Base-by-base conservation (phyloP, 1,140 invertebrate species). In the Eumeta japonica region DNA sequence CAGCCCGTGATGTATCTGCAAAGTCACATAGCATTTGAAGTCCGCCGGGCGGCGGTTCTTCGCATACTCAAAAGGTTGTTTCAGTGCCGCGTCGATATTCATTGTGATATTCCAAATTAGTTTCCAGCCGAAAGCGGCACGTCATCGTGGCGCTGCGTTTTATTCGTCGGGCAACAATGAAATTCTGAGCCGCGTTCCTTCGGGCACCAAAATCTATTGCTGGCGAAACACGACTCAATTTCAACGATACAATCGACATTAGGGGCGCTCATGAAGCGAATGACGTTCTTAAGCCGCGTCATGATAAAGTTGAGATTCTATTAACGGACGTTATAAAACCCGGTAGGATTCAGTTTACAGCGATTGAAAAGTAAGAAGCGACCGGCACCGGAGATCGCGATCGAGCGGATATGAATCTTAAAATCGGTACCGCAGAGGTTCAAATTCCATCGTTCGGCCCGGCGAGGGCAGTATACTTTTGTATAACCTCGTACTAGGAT, bases 101-200 rank as follows among this genome's bases (percentile, higher is more conserved):
- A 66, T 74, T 74, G 70, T 74, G 57, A 64, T 70, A 64, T 62
- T 58, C 50, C 55, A 74, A 74, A 74, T 74, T 74, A 74, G 70
- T 74, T 74, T 74, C 66, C 48, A 57, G 64, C 46, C 47, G 50
- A 70, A 74, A 73, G 47, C 53, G 53, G 49, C 58, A 48, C 48
- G 66, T 72, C 67, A 74, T 74, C 60, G 55, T 52, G 57, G 52
- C 54, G 63, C 66, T 56, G 58, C 57, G 60, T 61, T 72, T 65
- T 58, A 58, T 66, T 65, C 64, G 58, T 48, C 53, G 13, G 5
- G 4, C 59, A 59, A 73, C 68, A 71, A 71, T 74, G 55, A 57
- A 58, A 54, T 55, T 57, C 46, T 56, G 52, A 52, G 50, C 61
- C 61, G 64, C 67, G 67, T 67, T 72, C 62, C 67, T 65, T 52